Base-by-base conservation (phyloP, 2,888 invertebrate genomes). In the Agonopterix subpropinquella region DNA sequence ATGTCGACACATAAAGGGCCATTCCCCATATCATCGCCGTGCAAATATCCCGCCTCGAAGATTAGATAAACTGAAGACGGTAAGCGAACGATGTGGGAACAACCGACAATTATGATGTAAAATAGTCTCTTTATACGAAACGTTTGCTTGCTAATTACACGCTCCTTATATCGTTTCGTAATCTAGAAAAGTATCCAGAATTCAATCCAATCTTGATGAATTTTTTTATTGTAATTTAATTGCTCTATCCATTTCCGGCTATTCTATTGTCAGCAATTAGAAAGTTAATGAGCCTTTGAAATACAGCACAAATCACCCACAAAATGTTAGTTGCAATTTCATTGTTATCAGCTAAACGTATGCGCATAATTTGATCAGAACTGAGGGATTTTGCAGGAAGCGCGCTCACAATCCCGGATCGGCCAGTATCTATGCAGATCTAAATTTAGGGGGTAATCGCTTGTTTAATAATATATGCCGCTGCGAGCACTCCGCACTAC, bases 1-100 rank as follows among this genome's bases (percentile, higher is more conserved):
- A 42, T 42, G 10, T 4, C 42, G 8, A 42, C 11, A 42, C 42
- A 11, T 71, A 70, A 80, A 82, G 80, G 84, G 80, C 79, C 78
- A 70, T 72, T 77, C 70, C 69, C 65, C 61, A 67, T 69, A 70
- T 74, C 85, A 86, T 88, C 88, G 69, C 54, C 66, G 82, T 80
- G 83, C 87, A 86, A 88, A 88, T 87, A 88, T 77, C 73, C 75
- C 80, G 76, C 73, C 81, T 77, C 70, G 69, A 51, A 78, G 88
- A 88, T 88, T 79, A 88, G 87, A 88, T 87, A 86, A 80, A 73
- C 65, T 61, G 68, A 67, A 74, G 71, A 73, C 45, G 45, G 8
- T 28, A 10, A 41, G 28, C 46, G 39, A 59, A 57, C 68, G 69
- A 67, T 72, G 75, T 79, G 78, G 70, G 77, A 79, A 78, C 65